Conservation (phyloP, 2,797 vertebrate genomes). For the Megaceryle alcyon region DNA sequence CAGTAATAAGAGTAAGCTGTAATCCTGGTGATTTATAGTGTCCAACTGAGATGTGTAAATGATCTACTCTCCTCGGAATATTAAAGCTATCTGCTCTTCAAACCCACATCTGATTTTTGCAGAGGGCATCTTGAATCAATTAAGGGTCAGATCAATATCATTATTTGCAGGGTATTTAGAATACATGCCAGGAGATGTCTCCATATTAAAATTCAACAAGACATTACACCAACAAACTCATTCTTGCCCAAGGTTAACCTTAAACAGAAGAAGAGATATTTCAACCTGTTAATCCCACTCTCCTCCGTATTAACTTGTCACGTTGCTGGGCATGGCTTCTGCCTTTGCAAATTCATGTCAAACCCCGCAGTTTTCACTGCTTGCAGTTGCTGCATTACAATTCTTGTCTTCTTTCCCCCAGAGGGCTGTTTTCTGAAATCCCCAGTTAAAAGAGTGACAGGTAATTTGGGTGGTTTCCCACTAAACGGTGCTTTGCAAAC, state of each 20-base stretch:
- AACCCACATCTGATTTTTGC: not conserved
- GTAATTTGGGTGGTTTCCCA: not conserved
- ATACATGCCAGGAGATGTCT: slow-evolving; percentile 6
- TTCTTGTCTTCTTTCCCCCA: not conserved
- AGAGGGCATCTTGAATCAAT: not conserved
- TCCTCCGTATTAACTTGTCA: not conserved
- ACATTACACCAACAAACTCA: not conserved
- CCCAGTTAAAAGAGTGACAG: too few species aligned
- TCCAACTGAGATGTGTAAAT: not conserved
- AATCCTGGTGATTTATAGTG: slow-evolving; percentile 27
- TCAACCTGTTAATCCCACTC: not conserved
- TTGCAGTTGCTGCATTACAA: not conserved
- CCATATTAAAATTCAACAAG: slow-evolving; percentile 41
- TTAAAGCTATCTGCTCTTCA: slow-evolving; percentile 22
- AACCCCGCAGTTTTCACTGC: not conserved
- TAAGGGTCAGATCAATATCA: slow-evolving; percentile 44
- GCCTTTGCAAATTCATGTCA: not conserved
- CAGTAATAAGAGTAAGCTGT: not conserved
- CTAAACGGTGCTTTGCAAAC: not conserved
- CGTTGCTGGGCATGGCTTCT: not conserved
- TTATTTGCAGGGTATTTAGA: not conserved
- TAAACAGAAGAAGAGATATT: not conserved
- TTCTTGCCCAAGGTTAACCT: not conserved
- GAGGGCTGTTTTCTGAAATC: too few species aligned
- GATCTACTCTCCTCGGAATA: slow-evolving; percentile 5